Conservation (phyloP, 1,140 invertebrate genomes). For the Lethocerus indicus region DNA sequence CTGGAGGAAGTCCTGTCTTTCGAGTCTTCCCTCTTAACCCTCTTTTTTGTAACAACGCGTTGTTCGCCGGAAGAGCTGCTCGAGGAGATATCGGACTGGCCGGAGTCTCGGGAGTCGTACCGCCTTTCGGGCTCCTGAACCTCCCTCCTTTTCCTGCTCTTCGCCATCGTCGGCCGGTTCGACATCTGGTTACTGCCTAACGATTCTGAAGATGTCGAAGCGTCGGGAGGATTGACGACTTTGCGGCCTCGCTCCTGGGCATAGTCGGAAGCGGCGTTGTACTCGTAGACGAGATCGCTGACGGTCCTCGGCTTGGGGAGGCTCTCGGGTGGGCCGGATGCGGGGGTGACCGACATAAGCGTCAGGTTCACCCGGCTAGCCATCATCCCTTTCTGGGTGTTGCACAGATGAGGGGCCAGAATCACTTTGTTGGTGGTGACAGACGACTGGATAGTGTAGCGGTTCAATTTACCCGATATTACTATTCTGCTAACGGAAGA, state of each 20-base stretch:
- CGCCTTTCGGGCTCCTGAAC: too few species aligned
- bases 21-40: too few species aligned
- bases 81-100: too few species aligned
- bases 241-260: constrained; percentile 4
- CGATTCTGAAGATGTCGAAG: background rate
- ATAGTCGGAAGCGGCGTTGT: constrained; percentile 13
- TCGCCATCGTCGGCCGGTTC: too few species aligned
- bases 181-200: too few species aligned
- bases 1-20: too few species aligned
- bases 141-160: too few species aligned
- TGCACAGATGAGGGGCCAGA: constrained; percentile 13
- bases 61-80: too few species aligned
- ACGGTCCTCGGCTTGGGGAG: constrained; percentile 10
- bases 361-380: constrained; percentile 17
- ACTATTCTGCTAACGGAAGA: constrained; percentile 17
- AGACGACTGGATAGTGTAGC: constrained; percentile 20
- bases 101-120: too few species aligned
- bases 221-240: constrained; percentile 12
- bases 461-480: constrained; percentile 17
- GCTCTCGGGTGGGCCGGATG: constrained; percentile 5
- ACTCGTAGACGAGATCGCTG: constrained; percentile 18
- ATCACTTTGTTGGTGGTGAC: constrained; percentile 18
- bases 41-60: too few species aligned
- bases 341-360: constrained; percentile 15
- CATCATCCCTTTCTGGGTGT: constrained; percentile 17